A percentile compares a stretch with the other conserved stretches of the same genome.
phyloP scores from a whole-genome alignment of 2,797 vertebrate species.

The Schizothorax lantsangensis region DNA sequence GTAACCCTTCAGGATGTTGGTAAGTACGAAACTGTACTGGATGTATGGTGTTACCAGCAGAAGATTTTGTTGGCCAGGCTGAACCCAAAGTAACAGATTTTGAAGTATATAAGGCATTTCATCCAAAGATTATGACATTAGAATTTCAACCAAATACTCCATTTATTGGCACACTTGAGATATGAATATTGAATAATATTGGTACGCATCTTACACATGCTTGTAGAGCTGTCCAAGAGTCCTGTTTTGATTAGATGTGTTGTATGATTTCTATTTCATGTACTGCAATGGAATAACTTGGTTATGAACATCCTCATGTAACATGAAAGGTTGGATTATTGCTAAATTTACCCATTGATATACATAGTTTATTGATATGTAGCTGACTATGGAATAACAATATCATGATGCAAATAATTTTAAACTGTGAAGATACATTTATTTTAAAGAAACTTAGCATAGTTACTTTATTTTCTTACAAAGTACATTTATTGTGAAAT shows the following conservation, averaged over 20 bases:
- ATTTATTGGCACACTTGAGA: neutral
- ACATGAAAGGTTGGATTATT: slow-evolving; percentile 20
- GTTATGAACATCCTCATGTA: slow-evolving; percentile 25
- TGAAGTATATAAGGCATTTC: slow-evolving; percentile 41
- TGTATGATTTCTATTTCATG: slow-evolving; percentile 37
- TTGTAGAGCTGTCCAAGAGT: slow-evolving; percentile 15
- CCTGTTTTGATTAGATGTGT: neutral
- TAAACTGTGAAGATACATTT: slow-evolving; percentile 65
- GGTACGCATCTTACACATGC: slow-evolving; percentile 1
- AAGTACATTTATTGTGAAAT: slow-evolving; percentile 55
- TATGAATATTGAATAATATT: neutral
- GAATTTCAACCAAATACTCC: slow-evolving; percentile 14
- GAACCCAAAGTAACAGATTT: slow-evolving; percentile 59
- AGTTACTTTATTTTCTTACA: slow-evolving; percentile 66
- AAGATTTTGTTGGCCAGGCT: slow-evolving; percentile 33
- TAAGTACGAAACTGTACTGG: slow-evolving; percentile 43
- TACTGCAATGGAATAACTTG: slow-evolving; percentile 18
- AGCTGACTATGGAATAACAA: slow-evolving; percentile 53
- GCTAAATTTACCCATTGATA: slow-evolving; percentile 44
- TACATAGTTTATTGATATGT: slow-evolving; percentile 61
- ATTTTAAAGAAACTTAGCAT: slow-evolving; percentile 61
- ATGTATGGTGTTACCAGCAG: slow-evolving; percentile 51
- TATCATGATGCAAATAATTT: slow-evolving; percentile 64
- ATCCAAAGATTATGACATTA: slow-evolving; percentile 57
- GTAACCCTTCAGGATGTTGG: slow-evolving; percentile 34